A percentile compares a stretch with the other conserved stretches of the same genome.
These are phyloP conservation scores for Marasmarcha lunaedactyla DNA, from an alignment of 2,888 invertebrate genomes.

Conservation along the genomic window DNA sequence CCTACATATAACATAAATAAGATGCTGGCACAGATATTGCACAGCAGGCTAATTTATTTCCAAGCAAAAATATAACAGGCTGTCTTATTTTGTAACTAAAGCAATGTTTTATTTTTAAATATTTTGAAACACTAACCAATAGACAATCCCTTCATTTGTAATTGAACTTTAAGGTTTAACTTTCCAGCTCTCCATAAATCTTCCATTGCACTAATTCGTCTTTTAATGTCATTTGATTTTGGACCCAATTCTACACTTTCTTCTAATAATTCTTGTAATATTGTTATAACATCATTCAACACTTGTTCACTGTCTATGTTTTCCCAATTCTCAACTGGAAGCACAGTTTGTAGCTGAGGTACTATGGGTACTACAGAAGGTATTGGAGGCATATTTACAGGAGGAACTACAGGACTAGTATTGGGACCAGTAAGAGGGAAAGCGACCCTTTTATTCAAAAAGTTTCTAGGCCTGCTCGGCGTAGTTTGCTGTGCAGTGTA, in stretches of 20 bases:
- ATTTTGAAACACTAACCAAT: conserved; percentile 41
- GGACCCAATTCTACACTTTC: conserved; percentile 43
- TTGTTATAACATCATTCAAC: conserved; percentile 38
- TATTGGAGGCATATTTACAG: conserved; percentile 33
- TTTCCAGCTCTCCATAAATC: conserved; percentile 70
- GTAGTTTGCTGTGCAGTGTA: conserved; percentile 47
- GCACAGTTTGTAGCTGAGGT: conserved; percentile 14
- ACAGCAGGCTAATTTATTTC: too few relatives aligned
- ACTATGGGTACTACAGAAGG: conserved; percentile 18
- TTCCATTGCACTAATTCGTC: conserved; percentile 65
- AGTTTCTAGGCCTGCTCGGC: conserved; percentile 49
- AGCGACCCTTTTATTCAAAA: conserved; percentile 67
- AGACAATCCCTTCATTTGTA: conserved; percentile 62
- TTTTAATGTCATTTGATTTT: conserved; percentile 63
- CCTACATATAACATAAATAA: too few relatives aligned
- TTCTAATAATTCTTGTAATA: conserved; percentile 38
- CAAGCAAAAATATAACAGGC: too few relatives aligned
- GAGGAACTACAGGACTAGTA: conserved; percentile 19
- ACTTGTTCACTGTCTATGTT: conserved; percentile 28
- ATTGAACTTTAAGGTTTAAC: conserved; percentile 54
- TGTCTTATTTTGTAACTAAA: too few relatives aligned
- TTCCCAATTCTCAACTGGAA: conserved; percentile 15
- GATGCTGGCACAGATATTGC: too few relatives aligned
- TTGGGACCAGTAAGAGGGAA: conserved; percentile 46
- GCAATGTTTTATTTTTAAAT: too few relatives aligned